These are phyloP conservation scores for Fringilla coelebs DNA, from an alignment of 2,797 vertebrate species.

Conservation along the genomic window DNA sequence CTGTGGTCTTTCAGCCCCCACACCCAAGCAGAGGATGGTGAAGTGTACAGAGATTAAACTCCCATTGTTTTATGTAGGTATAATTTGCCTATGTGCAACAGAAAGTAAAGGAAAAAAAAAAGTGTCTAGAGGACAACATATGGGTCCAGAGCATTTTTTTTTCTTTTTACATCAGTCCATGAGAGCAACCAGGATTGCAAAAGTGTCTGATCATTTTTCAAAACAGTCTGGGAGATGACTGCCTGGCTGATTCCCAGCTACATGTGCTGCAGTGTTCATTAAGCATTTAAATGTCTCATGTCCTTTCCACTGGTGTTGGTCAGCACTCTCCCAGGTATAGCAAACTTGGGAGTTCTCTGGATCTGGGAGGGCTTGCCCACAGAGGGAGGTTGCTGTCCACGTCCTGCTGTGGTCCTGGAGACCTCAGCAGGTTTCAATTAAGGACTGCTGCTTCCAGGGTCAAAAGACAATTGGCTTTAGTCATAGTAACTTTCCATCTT, in stretches of 20 bases:
- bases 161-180: not conserved
- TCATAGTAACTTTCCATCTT: not conserved
- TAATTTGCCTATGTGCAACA: not conserved
- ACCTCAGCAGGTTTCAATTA: not conserved
- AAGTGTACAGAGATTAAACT: not conserved
- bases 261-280: not conserved
- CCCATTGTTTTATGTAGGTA: not conserved
- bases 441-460: not conserved
- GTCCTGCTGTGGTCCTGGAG: rapidly evolving
- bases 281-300: not conserved
- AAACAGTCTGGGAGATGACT: not conserved
- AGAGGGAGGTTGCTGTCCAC: rapidly evolving
- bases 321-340: rapidly evolving
- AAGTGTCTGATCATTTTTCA: not conserved
- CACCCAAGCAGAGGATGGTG: not conserved
- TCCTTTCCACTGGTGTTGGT: not conserved
- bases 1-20: not conserved
- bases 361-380: not conserved
- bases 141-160: not conserved
- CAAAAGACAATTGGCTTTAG: not conserved
- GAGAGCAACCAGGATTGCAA: not conserved
- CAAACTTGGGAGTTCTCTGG: rapidly evolving
- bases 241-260: not conserved
- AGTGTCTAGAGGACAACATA: not conserved
- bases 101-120: not conserved